Evolutionary conservation across 2,888 invertebrate genomes (phyloP), one percentile per base, ranked within the genome.

Genomic region (Lingula anatina): DNA sequence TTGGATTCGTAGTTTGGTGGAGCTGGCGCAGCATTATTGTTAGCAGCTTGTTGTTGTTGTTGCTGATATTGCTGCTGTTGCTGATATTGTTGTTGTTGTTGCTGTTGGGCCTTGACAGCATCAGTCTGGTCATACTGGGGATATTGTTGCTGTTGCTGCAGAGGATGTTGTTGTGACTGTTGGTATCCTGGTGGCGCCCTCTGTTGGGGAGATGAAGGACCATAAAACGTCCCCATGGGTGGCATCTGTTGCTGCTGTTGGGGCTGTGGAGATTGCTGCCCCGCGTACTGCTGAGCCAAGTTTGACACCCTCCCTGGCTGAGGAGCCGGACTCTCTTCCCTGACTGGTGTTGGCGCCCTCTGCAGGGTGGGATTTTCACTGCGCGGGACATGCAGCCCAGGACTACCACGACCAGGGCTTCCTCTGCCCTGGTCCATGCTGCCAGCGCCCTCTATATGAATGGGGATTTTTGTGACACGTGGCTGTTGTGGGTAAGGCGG

Each of bases 201-300:
- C 35, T 35, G 35, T 12, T 35, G 9, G 35, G n/a, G n/a, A n/a
- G 35, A n/a, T 35, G 35, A n/a, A n/a, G n/a, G n/a, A n/a, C n/a
- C n/a, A n/a, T n/a, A n/a, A n/a, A n/a, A n/a, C n/a, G n/a, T n/a
- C n/a, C n/a, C n/a, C n/a, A n/a, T 7, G 27, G 41, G 28, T 21
- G 21, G 50, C 49, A 20, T 48, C 12, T 55, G 52, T 39, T 54
- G 51, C 20, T 44, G 43, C 15, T 53, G 49, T 23, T 53, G 38
- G 2, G 51, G 53, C 4, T 56, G 50, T 5, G 51, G 50, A 44
- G 51, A 51, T 24, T 55, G 54, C 31, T 46, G 56, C 1, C 35
- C 35, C 24, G 26, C 23, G 15, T 50, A 43, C 24, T 42, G 46
- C 47, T 44, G 24, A 40, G 45, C 41, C 43, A 40, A 40, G 42